These are phyloP conservation scores for Patiria pectinifera DNA, from an alignment of 53 echinoderm and acorn worm species.

Conservation along the genomic window DNA sequence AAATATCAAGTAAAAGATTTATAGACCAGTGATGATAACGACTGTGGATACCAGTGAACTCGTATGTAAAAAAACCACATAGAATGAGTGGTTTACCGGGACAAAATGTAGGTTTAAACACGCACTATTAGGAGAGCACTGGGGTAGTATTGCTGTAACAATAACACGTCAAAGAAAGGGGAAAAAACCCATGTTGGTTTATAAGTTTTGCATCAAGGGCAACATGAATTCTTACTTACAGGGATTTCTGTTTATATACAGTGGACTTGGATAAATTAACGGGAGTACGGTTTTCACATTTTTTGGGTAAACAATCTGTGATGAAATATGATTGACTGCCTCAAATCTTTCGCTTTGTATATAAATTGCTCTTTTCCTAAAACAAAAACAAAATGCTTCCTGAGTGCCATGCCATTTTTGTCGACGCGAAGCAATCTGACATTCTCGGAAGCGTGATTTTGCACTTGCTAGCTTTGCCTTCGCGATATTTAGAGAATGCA, in stretches of 20 bases:
- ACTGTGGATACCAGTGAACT: neutral
- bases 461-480: conserved; percentile 18
- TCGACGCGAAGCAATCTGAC: neutral
- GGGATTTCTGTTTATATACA: neutral
- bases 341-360: neutral
- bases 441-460: neutral
- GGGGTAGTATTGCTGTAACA: too few relatives aligned
- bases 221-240: too few relatives aligned
- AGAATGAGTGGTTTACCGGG: too few relatives aligned
- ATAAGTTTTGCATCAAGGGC: too few relatives aligned
- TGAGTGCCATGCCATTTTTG: neutral
- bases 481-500: conserved; percentile 13
- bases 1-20: neutral
- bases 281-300: neutral
- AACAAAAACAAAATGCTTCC: neutral
- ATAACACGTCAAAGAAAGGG: too few relatives aligned
- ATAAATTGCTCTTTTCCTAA: neutral
- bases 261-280: neutral
- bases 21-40: neutral
- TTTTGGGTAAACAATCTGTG: neutral
- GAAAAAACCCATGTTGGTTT: too few relatives aligned
- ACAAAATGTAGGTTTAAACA: too few relatives aligned
- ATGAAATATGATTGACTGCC: neutral
- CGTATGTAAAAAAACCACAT: too few relatives aligned
- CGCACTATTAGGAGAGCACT: too few relatives aligned